Base-by-base conservation (phyloP, 2,888 invertebrate species). In the Syrista parreyssii region DNA sequence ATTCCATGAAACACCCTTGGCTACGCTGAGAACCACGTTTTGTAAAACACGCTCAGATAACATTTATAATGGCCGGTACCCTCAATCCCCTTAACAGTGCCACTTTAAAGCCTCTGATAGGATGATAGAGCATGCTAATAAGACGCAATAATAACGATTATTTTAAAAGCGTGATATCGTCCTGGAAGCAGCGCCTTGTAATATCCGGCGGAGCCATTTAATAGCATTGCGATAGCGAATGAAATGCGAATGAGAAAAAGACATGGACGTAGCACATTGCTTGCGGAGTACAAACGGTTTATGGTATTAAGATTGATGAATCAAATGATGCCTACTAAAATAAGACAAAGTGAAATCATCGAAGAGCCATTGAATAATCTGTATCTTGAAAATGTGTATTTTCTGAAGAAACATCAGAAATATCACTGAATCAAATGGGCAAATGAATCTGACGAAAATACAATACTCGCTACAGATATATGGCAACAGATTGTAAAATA, bases 41-140 rank as follows among this genome's bases (percentile, higher is more conserved):
- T 86, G 85, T 87, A 86, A 87, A 87, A 86, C 83, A 86, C 82
- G 81, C 80, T 78, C 86, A 83, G 87, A 88, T 88, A 88, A 88
- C 85, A 84, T 86, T 88, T 87, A 87, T 88, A 88, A 88, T 85
- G 82, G 82, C 84, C 80, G 83, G 82, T 83, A 84, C 84, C 81
- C 84, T 79, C 83, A 83, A 84, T 85, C 84, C 84, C 84, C 81
- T 84, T 83, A 85, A 83, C 73, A 76, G 77, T 81, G 55, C 31
- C 75, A 82, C 84, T 83, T 84, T 85, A 84, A 87, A 84, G 82
- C 83, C 84, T 83, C 86, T 86, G 88, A 89, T 88, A 86, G 85
- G 82, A 85, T 85, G 88, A 88, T 88, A 87, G 85, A 85, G 87
- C 87, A 88, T 87, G 87, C 88, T 89, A 89, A 89, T 88, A 86